Evolutionary conservation across 2,797 vertebrate genomes (phyloP).

Genomic region (Oryzias dopingdopingensis): DNA sequence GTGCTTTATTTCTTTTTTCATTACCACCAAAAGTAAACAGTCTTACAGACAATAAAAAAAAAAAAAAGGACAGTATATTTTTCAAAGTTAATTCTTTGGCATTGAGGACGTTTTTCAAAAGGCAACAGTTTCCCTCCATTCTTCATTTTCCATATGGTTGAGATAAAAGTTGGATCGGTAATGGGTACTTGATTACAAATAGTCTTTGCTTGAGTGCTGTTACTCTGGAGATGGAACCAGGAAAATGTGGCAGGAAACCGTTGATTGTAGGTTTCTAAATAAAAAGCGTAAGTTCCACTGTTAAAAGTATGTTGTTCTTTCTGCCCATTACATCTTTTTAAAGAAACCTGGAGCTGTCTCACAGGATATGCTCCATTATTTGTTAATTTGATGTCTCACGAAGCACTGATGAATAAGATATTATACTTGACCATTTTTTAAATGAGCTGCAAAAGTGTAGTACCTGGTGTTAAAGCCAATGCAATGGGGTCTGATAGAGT

Average conservation of each 20-base stretch:
- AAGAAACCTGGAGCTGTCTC: constrained; percentile 50
- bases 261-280: constrained; percentile 75
- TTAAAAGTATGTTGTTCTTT: constrained; percentile 68
- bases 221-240: constrained; percentile 67
- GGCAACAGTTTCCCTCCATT: constrained; percentile 25
- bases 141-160: constrained; percentile 41
- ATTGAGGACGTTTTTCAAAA: constrained; percentile 28
- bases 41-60: constrained; percentile 39
- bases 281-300: constrained; percentile 72
- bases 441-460: not conserved
- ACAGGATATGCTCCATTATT: constrained; percentile 42
- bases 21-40: constrained; percentile 33
- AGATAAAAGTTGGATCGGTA: constrained; percentile 59
- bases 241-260: constrained; percentile 73
- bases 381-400: constrained; percentile 52
- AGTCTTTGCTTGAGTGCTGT: constrained; percentile 71
- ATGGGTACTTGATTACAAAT: constrained; percentile 71
- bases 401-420: constrained; percentile 32
- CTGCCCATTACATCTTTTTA: constrained; percentile 66
- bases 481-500: not conserved
- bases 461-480: too few relatives aligned
- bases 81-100: constrained; percentile 8
- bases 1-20: constrained; percentile 16
- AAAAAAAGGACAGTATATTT: constrained; percentile 13
- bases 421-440: not conserved